Percentiles rank a stretch among this genome's conserved stretches.
phyloP scores from a whole-genome alignment of 2,888 invertebrate species.

The Mellilla xanthometata region DNA sequence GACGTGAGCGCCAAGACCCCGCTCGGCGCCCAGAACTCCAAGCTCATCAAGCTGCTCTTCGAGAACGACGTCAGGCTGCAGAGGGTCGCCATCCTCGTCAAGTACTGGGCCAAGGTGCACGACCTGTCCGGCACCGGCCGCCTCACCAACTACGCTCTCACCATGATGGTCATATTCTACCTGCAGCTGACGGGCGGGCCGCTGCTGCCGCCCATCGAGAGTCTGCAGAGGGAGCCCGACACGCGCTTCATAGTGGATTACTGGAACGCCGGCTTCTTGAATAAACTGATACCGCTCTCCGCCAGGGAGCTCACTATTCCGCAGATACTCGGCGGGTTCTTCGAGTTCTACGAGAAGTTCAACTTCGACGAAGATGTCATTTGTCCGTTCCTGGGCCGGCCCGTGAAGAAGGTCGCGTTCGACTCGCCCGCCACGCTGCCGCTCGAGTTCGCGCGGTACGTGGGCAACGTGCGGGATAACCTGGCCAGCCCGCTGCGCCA shows the following conservation, averaged over 20 bases:
- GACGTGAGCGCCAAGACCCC: slow-evolving; percentile 89
- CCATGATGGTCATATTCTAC: slow-evolving; percentile 86
- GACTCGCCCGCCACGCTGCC: slow-evolving; percentile 47
- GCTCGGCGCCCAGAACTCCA: slow-evolving; percentile 87
- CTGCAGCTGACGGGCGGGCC: slow-evolving; percentile 83
- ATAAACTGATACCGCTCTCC: slow-evolving; percentile 40
- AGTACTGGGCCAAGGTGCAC: slow-evolving; percentile 88
- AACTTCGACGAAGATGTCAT: slow-evolving; percentile 82
- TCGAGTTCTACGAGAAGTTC: slow-evolving; percentile 84
- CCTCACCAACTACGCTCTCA: slow-evolving; percentile 87
- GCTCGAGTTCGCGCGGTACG: slow-evolving; percentile 67
- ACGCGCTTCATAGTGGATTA: slow-evolving; percentile 61
- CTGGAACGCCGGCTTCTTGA: slow-evolving; percentile 84
- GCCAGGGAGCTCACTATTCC: slow-evolving; percentile 57
- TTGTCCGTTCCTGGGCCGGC: slow-evolving; percentile 84
- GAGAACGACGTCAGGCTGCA: slow-evolving; percentile 78
- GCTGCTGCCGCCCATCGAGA: slow-evolving; percentile 79
- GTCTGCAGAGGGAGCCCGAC: slow-evolving; percentile 64
- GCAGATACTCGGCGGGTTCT: slow-evolving; percentile 85
- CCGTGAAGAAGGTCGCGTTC: slow-evolving; percentile 65
- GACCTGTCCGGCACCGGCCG: slow-evolving; percentile 80
- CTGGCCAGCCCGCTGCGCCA: slow-evolving; percentile 50
- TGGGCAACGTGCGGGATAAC: slow-evolving; percentile 44
- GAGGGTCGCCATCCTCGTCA: slow-evolving; percentile 84
- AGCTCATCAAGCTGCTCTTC: slow-evolving; percentile 84